Evolutionary conservation across 2,113 vertebrate species (phyloP).

Genomic region (Cyprinodon brontotheroides): DNA sequence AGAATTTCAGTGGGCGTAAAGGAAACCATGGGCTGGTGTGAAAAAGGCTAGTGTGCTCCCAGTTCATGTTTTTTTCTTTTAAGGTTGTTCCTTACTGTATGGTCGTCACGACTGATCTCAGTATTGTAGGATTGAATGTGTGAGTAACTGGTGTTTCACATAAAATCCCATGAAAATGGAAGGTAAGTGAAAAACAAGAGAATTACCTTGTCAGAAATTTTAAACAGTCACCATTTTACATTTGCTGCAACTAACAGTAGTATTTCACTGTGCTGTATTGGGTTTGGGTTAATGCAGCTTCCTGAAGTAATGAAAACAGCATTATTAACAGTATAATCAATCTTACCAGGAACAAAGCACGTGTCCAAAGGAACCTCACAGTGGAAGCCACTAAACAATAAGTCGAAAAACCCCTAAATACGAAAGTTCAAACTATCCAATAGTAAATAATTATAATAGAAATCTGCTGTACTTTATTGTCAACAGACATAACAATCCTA

Average conservation of each 20-base stretch:
- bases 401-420: neutral
- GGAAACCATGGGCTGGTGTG: constrained; percentile 60
- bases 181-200: constrained; percentile 6
- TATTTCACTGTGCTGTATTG: neutral
- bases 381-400: neutral
- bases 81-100: constrained; percentile 7
- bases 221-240: neutral
- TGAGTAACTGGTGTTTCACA: constrained; percentile 32
- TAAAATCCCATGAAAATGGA: constrained; percentile 3
- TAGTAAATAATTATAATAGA: neutral
- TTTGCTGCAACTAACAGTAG: neutral
- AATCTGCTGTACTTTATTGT: neutral
- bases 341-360: neutral
- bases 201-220: constrained; percentile 2
- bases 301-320: neutral
- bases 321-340: neutral
- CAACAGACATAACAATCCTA: neutral
- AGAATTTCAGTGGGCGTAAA: constrained; percentile 72
- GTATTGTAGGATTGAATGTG: constrained; percentile 37
- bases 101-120: constrained; percentile 43
- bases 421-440: neutral
- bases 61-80: constrained; percentile 39
- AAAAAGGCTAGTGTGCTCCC: constrained; percentile 60
- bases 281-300: neutral
- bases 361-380: neutral